Percentiles rank a stretch among this genome's conserved stretches.
Evolutionary conservation across 2,888 invertebrate species (phyloP).

Genomic region (Drosophila nigritarsus): DNA sequence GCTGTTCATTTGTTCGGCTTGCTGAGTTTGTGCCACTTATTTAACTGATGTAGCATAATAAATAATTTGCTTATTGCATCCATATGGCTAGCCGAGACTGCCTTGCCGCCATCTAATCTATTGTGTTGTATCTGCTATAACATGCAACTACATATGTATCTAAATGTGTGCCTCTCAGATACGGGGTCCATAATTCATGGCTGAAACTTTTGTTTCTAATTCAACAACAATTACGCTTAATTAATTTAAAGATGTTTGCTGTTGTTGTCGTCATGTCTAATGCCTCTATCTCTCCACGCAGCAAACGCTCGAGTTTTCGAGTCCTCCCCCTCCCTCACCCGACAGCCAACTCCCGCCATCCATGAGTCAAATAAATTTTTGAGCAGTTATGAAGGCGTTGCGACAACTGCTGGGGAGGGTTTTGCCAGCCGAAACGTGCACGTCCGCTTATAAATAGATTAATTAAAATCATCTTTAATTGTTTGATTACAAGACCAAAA

Average conservation of each 20-base stretch:
- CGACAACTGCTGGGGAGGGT: constrained; percentile 12
- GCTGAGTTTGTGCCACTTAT: constrained; percentile 58
- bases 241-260: constrained; percentile 77
- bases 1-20: constrained; percentile 14
- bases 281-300: constrained; percentile 47
- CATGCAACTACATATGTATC: constrained; percentile 46
- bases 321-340: constrained; percentile 5
- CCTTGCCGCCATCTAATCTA: constrained; percentile 34
- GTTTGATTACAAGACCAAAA: constrained; percentile 77
- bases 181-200: constrained; percentile 68
- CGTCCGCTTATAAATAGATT: constrained; percentile 75
- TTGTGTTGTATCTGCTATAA: constrained; percentile 54
- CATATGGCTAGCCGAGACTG: constrained; percentile 43
- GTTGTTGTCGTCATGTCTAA: constrained; percentile 46
- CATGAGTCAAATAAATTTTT: constrained; percentile 52
- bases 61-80: constrained; percentile 79
- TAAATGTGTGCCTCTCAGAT: constrained; percentile 29
- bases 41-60: constrained; percentile 76
- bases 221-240: constrained; percentile 78
- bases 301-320: constrained; percentile 9
- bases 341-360: constrained; percentile 1
- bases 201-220: constrained; percentile 77
- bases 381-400: constrained; percentile 68
- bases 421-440: constrained; percentile 19
- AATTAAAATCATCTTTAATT: constrained; percentile 81